Evolutionary conservation across 2,888 invertebrate genomes (phyloP).

Genomic region (Nemoura dubitans): DNA sequence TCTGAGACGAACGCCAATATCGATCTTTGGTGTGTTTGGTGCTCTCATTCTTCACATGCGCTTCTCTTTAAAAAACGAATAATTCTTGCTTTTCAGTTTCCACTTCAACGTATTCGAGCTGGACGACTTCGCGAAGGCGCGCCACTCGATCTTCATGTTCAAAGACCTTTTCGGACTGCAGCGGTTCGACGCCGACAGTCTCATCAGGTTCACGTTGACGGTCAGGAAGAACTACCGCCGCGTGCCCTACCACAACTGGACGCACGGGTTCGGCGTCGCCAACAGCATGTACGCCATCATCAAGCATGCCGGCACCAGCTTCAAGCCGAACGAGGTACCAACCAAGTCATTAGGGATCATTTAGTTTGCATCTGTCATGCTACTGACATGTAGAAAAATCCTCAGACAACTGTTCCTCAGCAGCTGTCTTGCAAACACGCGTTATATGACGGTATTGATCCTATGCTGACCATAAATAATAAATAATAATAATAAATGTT

Average conservation of each 20-base stretch:
- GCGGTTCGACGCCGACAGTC: constrained; percentile 72
- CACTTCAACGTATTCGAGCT: constrained; percentile 78
- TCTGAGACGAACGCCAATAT: too few species aligned
- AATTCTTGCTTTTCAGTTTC: constrained; percentile 61
- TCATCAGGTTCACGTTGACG: constrained; percentile 79
- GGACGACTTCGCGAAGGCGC: constrained; percentile 75
- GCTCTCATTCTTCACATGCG: too few species aligned
- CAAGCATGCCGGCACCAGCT: constrained; percentile 66
- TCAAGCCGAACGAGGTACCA: constrained; percentile 69
- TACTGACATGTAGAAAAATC: too few species aligned
- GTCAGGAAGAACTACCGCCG: constrained; percentile 85
- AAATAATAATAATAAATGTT: too few species aligned
- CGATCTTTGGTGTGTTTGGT: too few species aligned
- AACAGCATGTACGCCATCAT: constrained; percentile 83
- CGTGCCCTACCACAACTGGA: constrained; percentile 89
- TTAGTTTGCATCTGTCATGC: too few species aligned
- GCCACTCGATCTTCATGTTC: constrained; percentile 80
- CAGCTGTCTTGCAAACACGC: too few species aligned
- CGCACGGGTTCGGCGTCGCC: constrained; percentile 87
- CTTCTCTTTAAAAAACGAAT: too few species aligned
- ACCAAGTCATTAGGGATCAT: constrained; percentile 17
- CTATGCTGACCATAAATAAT: too few species aligned
- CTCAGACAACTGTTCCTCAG: too few species aligned
- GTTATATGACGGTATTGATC: too few species aligned
- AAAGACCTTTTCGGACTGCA: constrained; percentile 73